These are phyloP conservation scores for Tolypeutes matacus DNA, from an alignment of 2,797 vertebrate species.

Conservation along the genomic window DNA sequence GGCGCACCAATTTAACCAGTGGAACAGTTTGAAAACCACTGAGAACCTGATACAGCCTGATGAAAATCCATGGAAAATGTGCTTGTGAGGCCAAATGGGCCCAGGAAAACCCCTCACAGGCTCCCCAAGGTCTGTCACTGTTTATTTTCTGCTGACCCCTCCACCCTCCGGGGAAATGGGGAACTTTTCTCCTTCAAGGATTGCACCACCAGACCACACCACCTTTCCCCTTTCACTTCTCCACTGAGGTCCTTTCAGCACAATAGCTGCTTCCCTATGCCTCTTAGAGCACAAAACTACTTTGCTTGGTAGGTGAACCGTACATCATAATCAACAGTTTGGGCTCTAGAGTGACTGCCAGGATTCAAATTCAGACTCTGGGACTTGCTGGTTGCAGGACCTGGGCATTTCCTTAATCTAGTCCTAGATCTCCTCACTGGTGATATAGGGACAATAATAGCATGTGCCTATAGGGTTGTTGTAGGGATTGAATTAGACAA, in stretches of 20 bases:
- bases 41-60: background rate
- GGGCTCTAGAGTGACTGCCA: background rate
- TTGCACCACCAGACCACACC: conserved; percentile 57
- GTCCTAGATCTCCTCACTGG: background rate
- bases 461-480: background rate
- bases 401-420: background rate
- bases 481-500: background rate
- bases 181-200: conserved; percentile 63
- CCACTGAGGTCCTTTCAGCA: background rate
- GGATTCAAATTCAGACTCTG: background rate
- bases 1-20: background rate
- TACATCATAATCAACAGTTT: background rate
- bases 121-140: conserved; percentile 59
- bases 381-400: background rate
- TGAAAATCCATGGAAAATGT: conserved; percentile 68
- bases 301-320: background rate
- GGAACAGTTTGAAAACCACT: background rate
- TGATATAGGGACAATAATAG: background rate
- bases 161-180: conserved; percentile 43
- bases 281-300: background rate
- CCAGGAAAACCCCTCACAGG: conserved; percentile 74
- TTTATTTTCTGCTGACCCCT: conserved; percentile 38
- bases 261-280: background rate
- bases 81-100: conserved; percentile 59
- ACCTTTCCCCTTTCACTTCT: conserved; percentile 73